These are phyloP conservation scores for Torymus auratus DNA, from an alignment of 2,888 invertebrate species.

Conservation along the genomic window DNA sequence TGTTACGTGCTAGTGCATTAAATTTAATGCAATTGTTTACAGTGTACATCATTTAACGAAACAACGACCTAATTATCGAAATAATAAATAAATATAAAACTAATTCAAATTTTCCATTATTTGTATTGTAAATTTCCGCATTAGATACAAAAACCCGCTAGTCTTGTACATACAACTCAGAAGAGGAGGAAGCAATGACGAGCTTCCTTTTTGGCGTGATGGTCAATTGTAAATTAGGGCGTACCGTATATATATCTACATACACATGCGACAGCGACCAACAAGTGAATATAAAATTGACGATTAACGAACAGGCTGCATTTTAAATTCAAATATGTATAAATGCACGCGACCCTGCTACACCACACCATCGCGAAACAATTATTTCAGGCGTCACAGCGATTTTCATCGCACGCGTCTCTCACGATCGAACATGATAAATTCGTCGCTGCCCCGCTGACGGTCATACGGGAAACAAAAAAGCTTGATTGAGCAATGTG, in stretches of 20 bases:
- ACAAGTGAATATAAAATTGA: conserved; percentile 32
- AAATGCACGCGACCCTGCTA: too few relatives aligned
- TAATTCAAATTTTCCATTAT: too few relatives aligned
- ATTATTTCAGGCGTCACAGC: conserved; percentile 41
- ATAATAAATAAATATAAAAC: too few relatives aligned
- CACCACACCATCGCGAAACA: background rate
- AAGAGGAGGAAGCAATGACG: too few relatives aligned
- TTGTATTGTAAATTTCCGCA: too few relatives aligned
- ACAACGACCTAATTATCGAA: too few relatives aligned
- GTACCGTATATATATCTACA: background rate
- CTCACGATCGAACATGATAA: conserved; percentile 54
- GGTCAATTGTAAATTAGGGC: conserved; percentile 9
- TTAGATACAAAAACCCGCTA: too few relatives aligned
- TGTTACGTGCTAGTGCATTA: too few relatives aligned
- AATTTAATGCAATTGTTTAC: too few relatives aligned
- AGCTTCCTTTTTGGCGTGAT: background rate
- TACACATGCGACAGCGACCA: background rate
- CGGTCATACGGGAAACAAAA: conserved; percentile 10
- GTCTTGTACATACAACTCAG: too few relatives aligned
- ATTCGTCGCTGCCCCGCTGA: conserved; percentile 38
- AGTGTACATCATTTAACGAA: too few relatives aligned
- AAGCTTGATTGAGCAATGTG: conserved; percentile 47
- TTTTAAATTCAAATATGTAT: conserved; percentile 24
- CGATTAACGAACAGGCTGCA: conserved; percentile 32
- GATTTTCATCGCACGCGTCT: conserved; percentile 16